Base-by-base conservation (phyloP, 2,113 vertebrate genomes). In the Rallus limicola region DNA sequence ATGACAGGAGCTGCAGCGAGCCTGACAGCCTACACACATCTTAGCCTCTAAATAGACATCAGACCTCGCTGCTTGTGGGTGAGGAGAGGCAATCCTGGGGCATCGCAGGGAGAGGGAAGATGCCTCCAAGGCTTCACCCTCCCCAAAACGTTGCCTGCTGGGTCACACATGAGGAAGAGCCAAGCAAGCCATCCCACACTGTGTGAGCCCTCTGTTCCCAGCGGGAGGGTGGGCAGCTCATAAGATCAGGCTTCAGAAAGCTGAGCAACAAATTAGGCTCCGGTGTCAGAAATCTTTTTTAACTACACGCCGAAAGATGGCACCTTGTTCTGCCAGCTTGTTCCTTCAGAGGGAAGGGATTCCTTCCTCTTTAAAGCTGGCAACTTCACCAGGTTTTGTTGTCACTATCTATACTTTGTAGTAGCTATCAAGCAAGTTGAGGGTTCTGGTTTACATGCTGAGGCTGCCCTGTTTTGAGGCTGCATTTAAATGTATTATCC, bases 121-220 rank as follows among this genome's bases (percentile, higher is more conserved):
- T 12, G 53, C 18, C 2, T 50, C 2, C 13, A 16, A 4, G 21
- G 40, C 13, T 68, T 15, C 10, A 25, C 34, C 20, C 34, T 82
- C 23, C 34, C 36, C 2, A 1, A 13, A 26, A 16, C 0, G 0
- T 10, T 53, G 64, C 82, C 56, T 0, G 3, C 20, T 8, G 86
- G 46, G 13, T 6, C 36, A 7, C 4, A 3, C 0, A 17, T 8
- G 40, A 60, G 62, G 6, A 13, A 23, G 23, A 29, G 46, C 34
- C 17, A 0, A 1, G 11, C 44, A 46, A 21, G 10, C 60, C 70
- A 8, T 17, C 36, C 36, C 21, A 4, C 5, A 2, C 48, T 20
- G 65, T 5, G 1, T 8, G 33, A 91, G 44, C 50, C 69, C 38
- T 17, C 18, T 1, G 1, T 1, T 65, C 58, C 29, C 53, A 16